phyloP scores from a whole-genome alignment of 2,113 vertebrate genomes.

The human region DNA sequence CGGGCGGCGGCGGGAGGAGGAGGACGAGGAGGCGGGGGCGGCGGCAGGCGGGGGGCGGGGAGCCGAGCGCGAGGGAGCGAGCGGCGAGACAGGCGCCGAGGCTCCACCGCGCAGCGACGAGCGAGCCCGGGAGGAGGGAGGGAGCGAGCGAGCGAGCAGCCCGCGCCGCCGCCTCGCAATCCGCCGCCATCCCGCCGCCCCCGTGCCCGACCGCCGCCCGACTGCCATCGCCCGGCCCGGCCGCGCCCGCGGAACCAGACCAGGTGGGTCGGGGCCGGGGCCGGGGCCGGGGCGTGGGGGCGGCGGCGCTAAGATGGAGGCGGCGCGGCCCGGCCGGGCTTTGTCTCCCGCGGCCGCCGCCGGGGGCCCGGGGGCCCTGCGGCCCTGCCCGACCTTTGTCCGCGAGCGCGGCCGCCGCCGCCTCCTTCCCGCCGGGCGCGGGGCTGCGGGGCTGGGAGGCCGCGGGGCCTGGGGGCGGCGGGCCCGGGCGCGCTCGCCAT shows the following conservation, averaged over 20 bases:
- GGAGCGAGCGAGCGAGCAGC: slow-evolving; percentile 60
- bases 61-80: slow-evolving; percentile 48
- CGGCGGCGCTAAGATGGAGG: slow-evolving; percentile 57
- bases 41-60: slow-evolving; percentile 65
- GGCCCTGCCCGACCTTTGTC: background rate
- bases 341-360: slow-evolving; percentile 31
- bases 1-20: slow-evolving; percentile 43
- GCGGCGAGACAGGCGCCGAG: slow-evolving; percentile 61
- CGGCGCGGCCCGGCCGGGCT: slow-evolving; percentile 15
- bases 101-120: slow-evolving; percentile 24
- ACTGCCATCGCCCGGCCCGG: slow-evolving; percentile 74
- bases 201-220: slow-evolving; percentile 61
- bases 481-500: slow-evolving; percentile 53
- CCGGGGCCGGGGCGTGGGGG: background rate
- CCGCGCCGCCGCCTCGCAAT: slow-evolving; percentile 76
- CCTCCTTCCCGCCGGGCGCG: background rate
- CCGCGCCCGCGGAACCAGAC: slow-evolving; percentile 79
- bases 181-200: slow-evolving; percentile 82
- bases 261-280: slow-evolving; percentile 79
- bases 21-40: slow-evolving; percentile 61
- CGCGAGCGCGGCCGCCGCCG: background rate
- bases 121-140: slow-evolving; percentile 37
- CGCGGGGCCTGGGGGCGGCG: background rate
- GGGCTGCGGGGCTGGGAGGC: background rate
- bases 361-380: background rate